Conservation (phyloP, 2,113 vertebrate species). For the Sisor rabdophorus region DNA sequence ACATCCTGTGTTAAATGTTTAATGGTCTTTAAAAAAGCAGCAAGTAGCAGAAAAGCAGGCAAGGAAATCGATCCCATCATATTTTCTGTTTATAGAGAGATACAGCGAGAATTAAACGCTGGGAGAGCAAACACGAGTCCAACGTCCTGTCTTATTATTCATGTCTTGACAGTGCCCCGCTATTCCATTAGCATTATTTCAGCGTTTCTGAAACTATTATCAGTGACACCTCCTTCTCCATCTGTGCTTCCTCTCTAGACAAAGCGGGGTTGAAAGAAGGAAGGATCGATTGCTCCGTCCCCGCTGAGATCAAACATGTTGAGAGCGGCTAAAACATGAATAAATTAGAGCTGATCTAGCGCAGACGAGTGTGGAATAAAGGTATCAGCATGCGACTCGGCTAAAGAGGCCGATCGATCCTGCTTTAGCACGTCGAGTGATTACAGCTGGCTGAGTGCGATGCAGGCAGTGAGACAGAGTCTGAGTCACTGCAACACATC, state of each 20-base stretch:
- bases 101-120: background rate
- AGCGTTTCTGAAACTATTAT: constrained; percentile 27
- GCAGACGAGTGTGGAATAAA: constrained; percentile 34
- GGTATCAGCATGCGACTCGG: constrained; percentile 32
- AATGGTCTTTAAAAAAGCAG: background rate
- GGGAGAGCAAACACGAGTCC: background rate
- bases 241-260: constrained; percentile 8
- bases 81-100: background rate
- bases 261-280: constrained; percentile 16
- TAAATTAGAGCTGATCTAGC: constrained; percentile 34
- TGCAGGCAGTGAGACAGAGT: background rate
- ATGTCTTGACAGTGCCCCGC: background rate
- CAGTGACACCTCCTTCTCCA: background rate
- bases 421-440: constrained; percentile 17
- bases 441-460: constrained; percentile 20
- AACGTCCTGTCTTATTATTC: background rate
- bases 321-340: constrained; percentile 34
- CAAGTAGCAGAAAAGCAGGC: background rate
- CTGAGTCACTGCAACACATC: background rate
- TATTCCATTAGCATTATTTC: background rate
- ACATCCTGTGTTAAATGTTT: background rate
- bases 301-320: constrained; percentile 31
- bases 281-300: constrained; percentile 30
- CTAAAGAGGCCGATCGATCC: constrained; percentile 35
- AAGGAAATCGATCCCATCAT: background rate